Evolutionary conservation across 2,888 invertebrate species (phyloP).

Genomic region (Andricus quercusramuli): DNA sequence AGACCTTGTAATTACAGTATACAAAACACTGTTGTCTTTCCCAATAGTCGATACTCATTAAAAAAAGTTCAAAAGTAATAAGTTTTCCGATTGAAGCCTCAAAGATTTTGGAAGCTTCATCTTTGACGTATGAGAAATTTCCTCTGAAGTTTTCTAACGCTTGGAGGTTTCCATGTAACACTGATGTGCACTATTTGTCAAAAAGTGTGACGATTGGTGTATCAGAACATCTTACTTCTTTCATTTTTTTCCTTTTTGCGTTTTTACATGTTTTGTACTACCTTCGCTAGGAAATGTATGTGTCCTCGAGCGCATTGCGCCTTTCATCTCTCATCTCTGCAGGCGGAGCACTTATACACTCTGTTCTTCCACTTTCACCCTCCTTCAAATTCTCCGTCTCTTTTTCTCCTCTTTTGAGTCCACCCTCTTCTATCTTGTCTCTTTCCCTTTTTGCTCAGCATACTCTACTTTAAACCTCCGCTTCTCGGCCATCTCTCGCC

Average conservation of each 20-base stretch:
- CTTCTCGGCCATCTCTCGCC: conserved; percentile 46
- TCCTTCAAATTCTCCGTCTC: conserved; percentile 54
- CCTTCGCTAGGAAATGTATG: conserved; percentile 70
- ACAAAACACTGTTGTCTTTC: too few relatives aligned
- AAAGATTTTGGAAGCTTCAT: not conserved
- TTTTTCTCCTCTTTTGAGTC: conserved; percentile 54
- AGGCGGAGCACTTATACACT: conserved; percentile 76
- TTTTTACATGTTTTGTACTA: conserved; percentile 56
- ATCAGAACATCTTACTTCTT: conserved; percentile 49
- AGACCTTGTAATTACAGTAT: too few relatives aligned
- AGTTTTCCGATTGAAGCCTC: too few relatives aligned
- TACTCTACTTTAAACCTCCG: conserved; percentile 47
- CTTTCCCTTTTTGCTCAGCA: conserved; percentile 56
- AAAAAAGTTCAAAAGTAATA: too few relatives aligned
- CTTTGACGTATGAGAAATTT: not conserved
- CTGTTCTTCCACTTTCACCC: conserved; percentile 58
- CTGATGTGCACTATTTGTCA: conserved; percentile 24
- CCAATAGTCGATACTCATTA: too few relatives aligned
- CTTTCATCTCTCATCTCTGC: conserved; percentile 76
- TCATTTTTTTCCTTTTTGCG: conserved; percentile 51
- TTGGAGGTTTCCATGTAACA: conserved; percentile 9
- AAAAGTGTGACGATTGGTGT: conserved; percentile 27
- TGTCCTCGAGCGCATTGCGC: conserved; percentile 73
- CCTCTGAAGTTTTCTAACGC: conserved; percentile 12
- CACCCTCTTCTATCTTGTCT: conserved; percentile 57